Percentiles rank a stretch among this genome's conserved stretches.
phyloP scores from a whole-genome alignment of 2,797 vertebrate species.

The Pseudopleuronectes americanus region DNA sequence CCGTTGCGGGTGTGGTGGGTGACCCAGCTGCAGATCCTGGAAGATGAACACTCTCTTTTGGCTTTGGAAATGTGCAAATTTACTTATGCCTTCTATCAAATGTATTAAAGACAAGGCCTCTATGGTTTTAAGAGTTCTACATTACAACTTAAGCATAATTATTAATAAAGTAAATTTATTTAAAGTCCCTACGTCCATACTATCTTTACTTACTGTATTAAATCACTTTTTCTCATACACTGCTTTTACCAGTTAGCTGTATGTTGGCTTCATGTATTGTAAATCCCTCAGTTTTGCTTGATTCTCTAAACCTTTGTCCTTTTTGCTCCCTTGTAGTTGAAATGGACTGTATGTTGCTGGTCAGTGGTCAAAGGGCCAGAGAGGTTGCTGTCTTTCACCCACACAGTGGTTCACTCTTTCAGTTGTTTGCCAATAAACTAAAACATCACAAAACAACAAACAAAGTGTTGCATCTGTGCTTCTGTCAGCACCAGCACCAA shows the following conservation, averaged over 20 bases:
- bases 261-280: background rate
- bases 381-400: constrained; percentile 11
- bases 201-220: background rate
- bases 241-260: background rate
- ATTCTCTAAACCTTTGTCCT: no score
- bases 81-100: constrained; percentile 27
- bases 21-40: constrained; percentile 46
- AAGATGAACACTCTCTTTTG: constrained; percentile 33
- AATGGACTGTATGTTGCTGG: no score
- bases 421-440: no score
- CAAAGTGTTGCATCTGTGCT: constrained; percentile 43
- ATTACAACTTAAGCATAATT: constrained; percentile 10
- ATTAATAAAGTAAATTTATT: no score
- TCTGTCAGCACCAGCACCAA: constrained; percentile 56
- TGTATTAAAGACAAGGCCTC: constrained; percentile 17
- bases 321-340: no score
- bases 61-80: constrained; percentile 27
- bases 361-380: background rate
- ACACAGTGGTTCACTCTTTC: constrained; percentile 6
- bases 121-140: constrained; percentile 4
- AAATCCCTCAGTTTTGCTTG: no score
- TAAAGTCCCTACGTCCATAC: background rate
- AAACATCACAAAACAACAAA: constrained; percentile 46
- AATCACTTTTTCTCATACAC: background rate
- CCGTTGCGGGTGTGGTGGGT: background rate